These are phyloP conservation scores for Phaenicophaeus curvirostris DNA, from an alignment of 2,797 vertebrate genomes.

Conservation along the genomic window DNA sequence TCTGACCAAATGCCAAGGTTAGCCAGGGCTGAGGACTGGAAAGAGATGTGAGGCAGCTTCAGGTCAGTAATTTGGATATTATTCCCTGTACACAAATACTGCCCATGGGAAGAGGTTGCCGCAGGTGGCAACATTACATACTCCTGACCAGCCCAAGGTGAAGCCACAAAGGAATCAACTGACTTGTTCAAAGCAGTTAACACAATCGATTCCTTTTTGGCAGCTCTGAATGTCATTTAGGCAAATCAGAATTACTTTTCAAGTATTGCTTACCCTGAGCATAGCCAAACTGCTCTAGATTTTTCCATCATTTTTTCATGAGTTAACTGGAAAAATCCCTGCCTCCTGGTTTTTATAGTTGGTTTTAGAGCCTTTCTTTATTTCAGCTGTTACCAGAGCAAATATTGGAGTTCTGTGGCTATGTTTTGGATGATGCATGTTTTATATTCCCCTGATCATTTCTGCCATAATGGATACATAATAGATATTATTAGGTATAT, in stretches of 20 bases:
- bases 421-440: background rate
- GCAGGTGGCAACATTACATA: background rate
- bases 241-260: background rate
- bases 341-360: background rate
- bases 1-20: background rate
- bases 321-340: background rate
- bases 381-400: background rate
- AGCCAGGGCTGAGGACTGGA: background rate
- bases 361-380: background rate
- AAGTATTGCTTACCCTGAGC: background rate
- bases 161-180: background rate
- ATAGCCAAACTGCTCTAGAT: background rate
- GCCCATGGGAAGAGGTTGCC: background rate
- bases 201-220: background rate
- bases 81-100: background rate
- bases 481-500: background rate
- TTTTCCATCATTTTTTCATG: background rate
- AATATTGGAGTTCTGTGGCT: background rate
- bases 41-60: background rate
- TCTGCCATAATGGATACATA: background rate
- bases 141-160: background rate
- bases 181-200: background rate
- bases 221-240: background rate
- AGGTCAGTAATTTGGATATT: background rate
- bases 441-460: background rate